These are phyloP conservation scores for Limosa lapponica DNA, from an alignment of 2,797 vertebrate genomes.

Conservation along the genomic window DNA sequence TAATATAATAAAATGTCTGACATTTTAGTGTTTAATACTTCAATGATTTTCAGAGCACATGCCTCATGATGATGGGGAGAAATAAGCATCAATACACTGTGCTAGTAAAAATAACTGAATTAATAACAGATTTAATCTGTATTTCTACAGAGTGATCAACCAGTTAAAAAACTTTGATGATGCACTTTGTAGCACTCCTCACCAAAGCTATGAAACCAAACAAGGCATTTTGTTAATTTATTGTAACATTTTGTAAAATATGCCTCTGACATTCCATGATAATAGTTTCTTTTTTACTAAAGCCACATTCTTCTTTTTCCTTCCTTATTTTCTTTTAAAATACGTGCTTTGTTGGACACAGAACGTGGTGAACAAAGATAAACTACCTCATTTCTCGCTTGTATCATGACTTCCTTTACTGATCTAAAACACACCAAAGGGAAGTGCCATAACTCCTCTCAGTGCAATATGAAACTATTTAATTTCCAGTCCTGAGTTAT, in stretches of 20 bases:
- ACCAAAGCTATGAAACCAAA: background rate
- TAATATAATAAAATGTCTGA: too few species aligned
- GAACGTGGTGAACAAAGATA: background rate
- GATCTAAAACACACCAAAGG: background rate
- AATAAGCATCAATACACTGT: background rate
- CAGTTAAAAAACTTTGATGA: background rate
- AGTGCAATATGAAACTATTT: background rate
- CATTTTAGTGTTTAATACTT: background rate
- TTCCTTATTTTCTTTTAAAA: background rate
- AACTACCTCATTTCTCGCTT: background rate
- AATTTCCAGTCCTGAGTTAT: background rate
- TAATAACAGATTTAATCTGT: background rate
- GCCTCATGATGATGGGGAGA: background rate
- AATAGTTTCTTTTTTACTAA: background rate
- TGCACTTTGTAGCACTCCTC: background rate
- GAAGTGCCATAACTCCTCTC: background rate
- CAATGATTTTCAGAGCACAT: background rate
- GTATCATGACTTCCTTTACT: background rate
- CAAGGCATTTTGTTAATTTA: background rate
- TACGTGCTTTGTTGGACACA: background rate
- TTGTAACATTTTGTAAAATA: background rate
- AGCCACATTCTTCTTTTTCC: background rate
- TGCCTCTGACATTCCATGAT: fast-evolving
- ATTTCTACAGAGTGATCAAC: background rate
- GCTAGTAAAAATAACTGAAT: background rate